Conservation (phyloP, 2,113 vertebrate species). For the Dissostichus mawsoni region DNA sequence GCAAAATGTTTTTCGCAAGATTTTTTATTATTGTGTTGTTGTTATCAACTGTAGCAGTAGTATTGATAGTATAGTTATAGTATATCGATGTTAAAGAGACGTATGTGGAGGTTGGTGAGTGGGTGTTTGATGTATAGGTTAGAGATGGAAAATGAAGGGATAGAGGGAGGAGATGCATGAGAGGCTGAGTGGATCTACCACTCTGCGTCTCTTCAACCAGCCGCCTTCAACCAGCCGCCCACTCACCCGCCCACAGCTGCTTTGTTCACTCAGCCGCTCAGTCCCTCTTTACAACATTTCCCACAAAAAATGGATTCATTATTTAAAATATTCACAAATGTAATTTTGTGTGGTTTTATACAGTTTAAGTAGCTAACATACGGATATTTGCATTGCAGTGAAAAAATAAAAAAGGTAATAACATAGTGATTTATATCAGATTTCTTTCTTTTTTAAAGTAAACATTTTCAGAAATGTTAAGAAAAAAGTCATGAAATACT, state of each 20-base stretch:
- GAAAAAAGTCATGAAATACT: not conserved
- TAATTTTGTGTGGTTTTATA: not conserved
- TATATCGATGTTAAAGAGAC: not conserved
- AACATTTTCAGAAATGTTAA: no score
- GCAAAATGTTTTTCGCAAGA: not conserved
- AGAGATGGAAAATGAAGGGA: conserved; percentile 25
- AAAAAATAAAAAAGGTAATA: not conserved
- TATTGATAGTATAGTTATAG: not conserved
- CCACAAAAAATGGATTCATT: conserved; percentile 50
- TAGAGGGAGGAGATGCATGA: conserved; percentile 50
- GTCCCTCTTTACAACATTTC: conserved; percentile 51
- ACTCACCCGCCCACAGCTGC: conserved; percentile 66
- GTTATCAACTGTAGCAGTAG: not conserved
- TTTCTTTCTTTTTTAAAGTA: no score
- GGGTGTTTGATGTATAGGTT: conserved; percentile 32
- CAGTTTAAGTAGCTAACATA: not conserved
- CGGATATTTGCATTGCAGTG: conserved; percentile 1
- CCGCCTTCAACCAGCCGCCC: conserved; percentile 68
- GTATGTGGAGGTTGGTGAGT: not conserved
- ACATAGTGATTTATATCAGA: no score
- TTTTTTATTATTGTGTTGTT: not conserved
- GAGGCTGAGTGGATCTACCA: conserved; percentile 67
- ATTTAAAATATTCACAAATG: conserved; percentile 32
- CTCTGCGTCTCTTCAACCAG: conserved; percentile 59
- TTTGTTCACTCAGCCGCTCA: conserved; percentile 66